Conservation (phyloP, 2,888 invertebrate species). For the Ptilodon capucinus region DNA sequence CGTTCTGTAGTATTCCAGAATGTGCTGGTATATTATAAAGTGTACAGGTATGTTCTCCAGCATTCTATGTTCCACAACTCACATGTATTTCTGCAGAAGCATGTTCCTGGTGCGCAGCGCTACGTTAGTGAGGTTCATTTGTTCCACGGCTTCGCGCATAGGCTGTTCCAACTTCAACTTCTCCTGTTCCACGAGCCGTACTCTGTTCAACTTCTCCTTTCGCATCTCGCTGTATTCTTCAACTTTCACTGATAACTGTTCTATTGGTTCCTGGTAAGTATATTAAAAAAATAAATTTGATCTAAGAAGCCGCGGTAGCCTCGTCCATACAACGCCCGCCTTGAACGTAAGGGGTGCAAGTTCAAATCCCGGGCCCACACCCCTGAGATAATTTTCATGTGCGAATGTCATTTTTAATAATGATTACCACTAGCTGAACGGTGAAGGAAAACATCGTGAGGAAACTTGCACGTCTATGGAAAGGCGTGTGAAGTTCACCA, state of each 20-base stretch:
- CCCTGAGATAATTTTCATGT: no score
- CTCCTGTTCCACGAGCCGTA: slow-evolving; percentile 90
- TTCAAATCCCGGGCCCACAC: no score
- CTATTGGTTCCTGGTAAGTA: slow-evolving; percentile 86
- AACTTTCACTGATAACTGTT: slow-evolving; percentile 87
- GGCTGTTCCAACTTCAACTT: slow-evolving; percentile 90
- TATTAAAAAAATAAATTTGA: background rate
- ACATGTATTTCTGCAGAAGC: slow-evolving; percentile 87
- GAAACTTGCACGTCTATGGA: no score
- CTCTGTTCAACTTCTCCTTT: slow-evolving; percentile 91
- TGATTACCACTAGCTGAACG: no score
- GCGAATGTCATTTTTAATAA: no score
- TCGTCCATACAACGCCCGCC: no score
- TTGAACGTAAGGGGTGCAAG: no score
- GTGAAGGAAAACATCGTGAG: no score
- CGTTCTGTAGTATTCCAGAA: no score
- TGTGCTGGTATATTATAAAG: background rate
- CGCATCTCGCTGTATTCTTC: slow-evolving; percentile 88
- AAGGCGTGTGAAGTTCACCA: no score
- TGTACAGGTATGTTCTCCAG: background rate
- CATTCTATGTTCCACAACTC: no score
- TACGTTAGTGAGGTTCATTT: slow-evolving; percentile 90
- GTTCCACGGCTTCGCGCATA: slow-evolving; percentile 89
- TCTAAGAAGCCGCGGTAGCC: no score
- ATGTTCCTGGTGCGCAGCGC: slow-evolving; percentile 86